Base-by-base conservation (phyloP, 2,797 vertebrate genomes). In the Amblyopsis hoosieri region DNA sequence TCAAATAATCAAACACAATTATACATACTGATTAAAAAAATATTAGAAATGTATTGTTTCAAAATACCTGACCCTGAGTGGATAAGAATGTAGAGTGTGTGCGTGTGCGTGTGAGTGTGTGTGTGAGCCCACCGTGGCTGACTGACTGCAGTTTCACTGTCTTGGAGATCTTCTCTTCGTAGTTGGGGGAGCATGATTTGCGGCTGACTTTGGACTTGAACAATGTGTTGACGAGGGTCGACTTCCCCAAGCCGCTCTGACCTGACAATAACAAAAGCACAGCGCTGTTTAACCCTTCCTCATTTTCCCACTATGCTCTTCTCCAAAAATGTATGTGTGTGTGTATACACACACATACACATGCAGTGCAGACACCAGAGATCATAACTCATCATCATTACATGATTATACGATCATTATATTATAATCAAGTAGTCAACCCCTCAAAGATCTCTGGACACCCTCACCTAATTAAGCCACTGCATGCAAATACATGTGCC, bases 121-220 rank as follows among this genome's bases (percentile, higher is more conserved):
- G 47, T 55, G 53, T 45, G 45, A 7, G 79, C 92, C 90, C 64
- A 93, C 92, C 78, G 0, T 96, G 96, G 64, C 94, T 98, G 87
- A 98, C 71, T 0, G 95, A 92, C 33, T 95, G 94, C 17, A 98
- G 91, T 65, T 94, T 91, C 81, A 98, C 87, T 0, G 97, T 99
- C 85, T 94, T 96, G 64, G 91, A 93, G 52, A 92, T 94, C 42
- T 86, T 91, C 15, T 93, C 92, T 68, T 90, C 89, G 3, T 90
- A 88, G 74, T 83, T 75, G 0, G 93, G 42, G 14, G 87, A 86
- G 0, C 87, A 85, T 52, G 91, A 87, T 78, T 94, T 96, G 63
- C 95, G 92, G 87, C 91, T 96, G 76, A 97, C 92, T 87, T 97
- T 97, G 72, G 96, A 97, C 87, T 95, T 99, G 91, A 99, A 99